A percentile compares a stretch with the other conserved stretches of the same genome.
Conservation (phyloP, 2,113 vertebrate species). For the Tragelaphus strepsiceros region DNA sequence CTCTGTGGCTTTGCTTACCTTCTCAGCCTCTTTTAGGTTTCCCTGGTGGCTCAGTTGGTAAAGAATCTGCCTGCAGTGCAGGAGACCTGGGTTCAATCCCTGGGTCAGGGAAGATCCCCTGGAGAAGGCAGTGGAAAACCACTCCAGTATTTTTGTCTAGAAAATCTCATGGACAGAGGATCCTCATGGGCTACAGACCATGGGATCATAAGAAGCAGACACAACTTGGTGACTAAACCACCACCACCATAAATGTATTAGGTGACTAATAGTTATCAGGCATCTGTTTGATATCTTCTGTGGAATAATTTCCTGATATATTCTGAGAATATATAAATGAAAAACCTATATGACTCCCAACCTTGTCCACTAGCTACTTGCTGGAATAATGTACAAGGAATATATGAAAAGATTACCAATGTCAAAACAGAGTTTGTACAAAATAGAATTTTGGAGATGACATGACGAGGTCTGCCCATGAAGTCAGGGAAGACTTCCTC, state of each 20-base stretch:
- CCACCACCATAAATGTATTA: not conserved
- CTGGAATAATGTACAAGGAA: not conserved
- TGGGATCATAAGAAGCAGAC: not conserved
- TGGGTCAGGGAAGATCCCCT: not conserved
- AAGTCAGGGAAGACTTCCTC: not conserved
- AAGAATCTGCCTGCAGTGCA: not conserved
- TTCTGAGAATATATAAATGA: not conserved
- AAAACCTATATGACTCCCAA: not conserved
- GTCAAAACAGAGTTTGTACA: not conserved
- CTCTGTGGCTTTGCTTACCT: not conserved
- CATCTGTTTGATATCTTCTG: not conserved
- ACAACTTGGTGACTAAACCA: not conserved
- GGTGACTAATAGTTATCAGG: not conserved
- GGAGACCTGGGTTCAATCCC: not conserved
- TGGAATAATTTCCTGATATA: not conserved
- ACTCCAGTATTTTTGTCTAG: not conserved
- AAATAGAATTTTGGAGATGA: not conserved
- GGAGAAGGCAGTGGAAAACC: not conserved
- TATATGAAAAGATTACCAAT: not conserved
- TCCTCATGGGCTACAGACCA: not conserved
- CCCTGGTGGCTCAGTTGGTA: not conserved
- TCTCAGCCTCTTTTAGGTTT: not conserved
- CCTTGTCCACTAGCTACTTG: not conserved
- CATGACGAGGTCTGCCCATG: not conserved
- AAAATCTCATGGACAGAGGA: not conserved